Base-by-base conservation (phyloP, 2,797 vertebrate species). In the Mus caroli region DNA sequence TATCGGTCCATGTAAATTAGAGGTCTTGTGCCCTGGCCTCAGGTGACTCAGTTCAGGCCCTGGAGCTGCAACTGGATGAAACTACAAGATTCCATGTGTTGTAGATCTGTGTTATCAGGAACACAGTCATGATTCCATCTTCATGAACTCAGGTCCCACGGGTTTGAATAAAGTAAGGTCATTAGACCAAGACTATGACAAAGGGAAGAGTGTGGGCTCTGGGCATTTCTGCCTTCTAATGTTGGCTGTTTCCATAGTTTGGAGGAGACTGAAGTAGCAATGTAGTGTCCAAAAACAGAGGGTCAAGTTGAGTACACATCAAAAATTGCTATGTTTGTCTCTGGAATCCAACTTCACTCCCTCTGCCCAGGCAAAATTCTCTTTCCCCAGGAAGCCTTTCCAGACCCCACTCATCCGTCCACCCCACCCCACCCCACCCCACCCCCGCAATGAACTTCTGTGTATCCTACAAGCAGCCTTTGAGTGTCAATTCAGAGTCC, bases 361-460 rank as follows among this genome's bases (percentile, higher is more conserved):
- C 8, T 58, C 2, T 40, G 1, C 37, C 22, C 84, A 78, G 40
- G 40, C 24, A 40, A 12, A 67, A 31, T 22, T 34, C 34, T 94
- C 67, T n/a, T 62, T 67, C 37, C 7, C 34, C 4, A 46, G 31
- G 37, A 34, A 80, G 24, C 76, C 46, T 73, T 28, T 73, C 34
- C 40, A 64, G 46, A 67, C 1, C 26, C 26, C 0, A 0, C 4
- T 52, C 4, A 43, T 14, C 6, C 3, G 43, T 43, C 43, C 43
- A 43, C 50, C 50, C 50, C 10, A 50, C 50, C 50, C 43, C 43
- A 43, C 50, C 50, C 50, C 10, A 50, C 50, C 50, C 50, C 50
- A 50, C 50, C 9, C 9, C 11, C 10, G 0, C 40, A 52, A 4
- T 43, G 26, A 6, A 56, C 1, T 1, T 43, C 6, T 4, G 0